Evolutionary conservation across 2,113 vertebrate genomes (phyloP).

Genomic region (Lepisosteus osseus): DNA sequence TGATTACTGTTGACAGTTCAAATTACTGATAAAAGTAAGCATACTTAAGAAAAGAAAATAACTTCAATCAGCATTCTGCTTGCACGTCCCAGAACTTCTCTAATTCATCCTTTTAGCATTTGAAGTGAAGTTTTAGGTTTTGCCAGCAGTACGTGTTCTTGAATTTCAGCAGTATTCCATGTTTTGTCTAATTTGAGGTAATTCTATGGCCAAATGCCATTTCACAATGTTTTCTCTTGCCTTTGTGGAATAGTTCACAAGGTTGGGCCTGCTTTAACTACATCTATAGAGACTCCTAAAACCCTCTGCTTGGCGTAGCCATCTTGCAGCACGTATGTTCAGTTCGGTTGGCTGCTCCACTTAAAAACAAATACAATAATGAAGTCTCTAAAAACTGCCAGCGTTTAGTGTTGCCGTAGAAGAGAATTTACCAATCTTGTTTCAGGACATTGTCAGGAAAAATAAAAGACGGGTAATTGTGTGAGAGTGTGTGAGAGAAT

Average conservation of each 20-base stretch:
- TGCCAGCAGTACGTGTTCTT: slow-evolving; percentile 58
- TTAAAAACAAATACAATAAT: too few species aligned
- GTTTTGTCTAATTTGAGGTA: slow-evolving; percentile 45
- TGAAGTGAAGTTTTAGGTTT: slow-evolving; percentile 61
- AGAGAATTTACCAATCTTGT: slow-evolving; percentile 28
- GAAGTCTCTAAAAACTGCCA: slow-evolving; percentile 28
- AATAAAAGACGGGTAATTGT: slow-evolving; percentile 23
- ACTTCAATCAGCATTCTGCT: slow-evolving; percentile 35
- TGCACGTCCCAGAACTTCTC: slow-evolving; percentile 19
- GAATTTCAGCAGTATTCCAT: slow-evolving; percentile 62
- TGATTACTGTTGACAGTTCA: slow-evolving; percentile 68
- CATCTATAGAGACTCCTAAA: too few species aligned
- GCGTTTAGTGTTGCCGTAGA: slow-evolving; percentile 49
- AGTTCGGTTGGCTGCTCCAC: too few species aligned
- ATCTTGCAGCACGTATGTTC: too few species aligned
- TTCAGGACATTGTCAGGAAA: slow-evolving; percentile 34
- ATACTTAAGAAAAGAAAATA: slow-evolving; percentile 69
- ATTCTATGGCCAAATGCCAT: slow-evolving; percentile 68
- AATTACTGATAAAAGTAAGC: slow-evolving; percentile 66
- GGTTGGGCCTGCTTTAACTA: too few species aligned
- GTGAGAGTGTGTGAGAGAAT: background rate
- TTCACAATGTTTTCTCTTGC: slow-evolving; percentile 44
- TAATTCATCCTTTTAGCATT: background rate
- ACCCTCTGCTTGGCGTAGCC: too few species aligned
- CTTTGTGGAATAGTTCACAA: too few species aligned